Percentiles rank a stretch among this genome's conserved stretches.
Evolutionary conservation across 2,797 vertebrate species (phyloP).

Genomic region (Dipus sagitta): DNA sequence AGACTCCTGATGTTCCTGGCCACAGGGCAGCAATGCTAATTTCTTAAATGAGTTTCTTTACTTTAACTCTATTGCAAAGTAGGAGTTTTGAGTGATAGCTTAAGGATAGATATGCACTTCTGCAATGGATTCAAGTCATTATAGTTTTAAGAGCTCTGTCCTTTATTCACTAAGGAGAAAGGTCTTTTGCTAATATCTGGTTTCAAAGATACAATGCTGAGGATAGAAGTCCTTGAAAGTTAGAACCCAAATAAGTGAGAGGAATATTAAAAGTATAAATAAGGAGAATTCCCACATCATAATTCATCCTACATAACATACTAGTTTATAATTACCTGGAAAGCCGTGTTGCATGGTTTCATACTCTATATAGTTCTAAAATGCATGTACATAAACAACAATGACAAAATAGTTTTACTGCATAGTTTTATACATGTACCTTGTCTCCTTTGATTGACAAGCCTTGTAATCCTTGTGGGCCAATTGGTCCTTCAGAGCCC

Average conservation of each 20-base stretch:
- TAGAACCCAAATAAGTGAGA: constrained; percentile 23
- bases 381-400: neutral
- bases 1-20: neutral
- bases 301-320: constrained; percentile 23
- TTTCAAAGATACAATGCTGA: constrained; percentile 22
- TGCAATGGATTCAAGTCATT: neutral
- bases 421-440: constrained; percentile 83
- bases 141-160: neutral
- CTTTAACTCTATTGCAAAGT: constrained; percentile 1
- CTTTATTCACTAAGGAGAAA: constrained; percentile 48
- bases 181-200: neutral
- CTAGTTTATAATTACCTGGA: constrained; percentile 41
- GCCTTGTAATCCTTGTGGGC: constrained; percentile 88
- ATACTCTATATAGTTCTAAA: constrained; percentile 34
- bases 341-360: neutral
- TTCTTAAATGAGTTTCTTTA: constrained; percentile 13
- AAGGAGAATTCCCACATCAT: neutral
- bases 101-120: neutral
- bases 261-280: constrained; percentile 1
- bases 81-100: neutral
- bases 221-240: neutral
- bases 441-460: constrained; percentile 92
- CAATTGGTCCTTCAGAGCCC: constrained; percentile 89
- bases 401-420: constrained; percentile 37
- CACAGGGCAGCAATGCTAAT: neutral